phyloP scores from a whole-genome alignment of 2,888 invertebrate genomes.

The Dicyrtoma fusca region DNA sequence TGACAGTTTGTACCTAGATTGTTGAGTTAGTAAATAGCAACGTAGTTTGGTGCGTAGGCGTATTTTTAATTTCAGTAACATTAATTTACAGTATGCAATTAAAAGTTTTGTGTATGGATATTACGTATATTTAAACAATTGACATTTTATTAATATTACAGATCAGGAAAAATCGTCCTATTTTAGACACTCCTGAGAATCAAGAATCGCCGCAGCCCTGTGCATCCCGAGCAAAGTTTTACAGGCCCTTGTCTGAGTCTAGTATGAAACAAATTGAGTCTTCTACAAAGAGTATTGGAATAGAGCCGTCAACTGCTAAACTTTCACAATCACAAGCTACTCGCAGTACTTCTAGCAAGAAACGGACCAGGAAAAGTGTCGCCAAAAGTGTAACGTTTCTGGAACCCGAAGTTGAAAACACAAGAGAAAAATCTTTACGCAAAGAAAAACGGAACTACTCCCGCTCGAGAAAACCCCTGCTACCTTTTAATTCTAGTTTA shows the following conservation, averaged over 20 bases:
- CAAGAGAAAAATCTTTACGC: not conserved
- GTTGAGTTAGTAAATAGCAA: too few relatives aligned
- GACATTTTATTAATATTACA: not conserved
- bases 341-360: not conserved
- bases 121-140: too few relatives aligned
- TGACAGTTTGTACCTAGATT: too few relatives aligned
- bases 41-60: too few relatives aligned
- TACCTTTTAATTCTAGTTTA: not conserved
- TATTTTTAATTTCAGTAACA: too few relatives aligned
- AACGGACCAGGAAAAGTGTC: not conserved
- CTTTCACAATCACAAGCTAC: not conserved
- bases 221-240: not conserved
- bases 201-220: slow-evolving; percentile 1
- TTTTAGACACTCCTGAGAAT: slow-evolving; percentile 14
- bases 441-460: not conserved
- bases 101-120: too few relatives aligned
- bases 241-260: not conserved
- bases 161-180: slow-evolving; percentile 14
- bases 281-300: not conserved
- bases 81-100: too few relatives aligned
- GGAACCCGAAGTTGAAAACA: slow-evolving; percentile 17
- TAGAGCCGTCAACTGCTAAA: not conserved
- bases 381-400: slow-evolving; percentile 16
- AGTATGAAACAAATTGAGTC: slow-evolving; percentile 13
- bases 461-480: slow-evolving; percentile 4